phyloP scores from a whole-genome alignment of 2,113 vertebrate species.

The Chascanopsetta lugubris region DNA sequence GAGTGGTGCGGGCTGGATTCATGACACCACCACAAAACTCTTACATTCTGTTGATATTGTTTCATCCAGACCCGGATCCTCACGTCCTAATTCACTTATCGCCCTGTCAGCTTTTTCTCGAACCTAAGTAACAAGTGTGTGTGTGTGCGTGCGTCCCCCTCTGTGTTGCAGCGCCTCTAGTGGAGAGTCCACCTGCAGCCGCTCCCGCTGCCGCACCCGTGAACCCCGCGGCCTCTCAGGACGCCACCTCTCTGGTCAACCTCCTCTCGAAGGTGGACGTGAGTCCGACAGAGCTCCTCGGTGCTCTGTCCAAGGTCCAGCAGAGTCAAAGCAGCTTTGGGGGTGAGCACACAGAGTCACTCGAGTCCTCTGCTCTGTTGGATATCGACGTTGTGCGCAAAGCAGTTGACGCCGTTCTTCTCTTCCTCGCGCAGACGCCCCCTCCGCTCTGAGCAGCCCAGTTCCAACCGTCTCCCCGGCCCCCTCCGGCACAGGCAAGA shows the following conservation, averaged over 20 bases:
- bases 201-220: conserved; percentile 58
- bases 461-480: conserved; percentile 42
- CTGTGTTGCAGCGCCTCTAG: conserved; percentile 25
- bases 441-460: conserved; percentile 81
- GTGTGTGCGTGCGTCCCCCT: conserved; percentile 6
- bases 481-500: conserved; percentile 53
- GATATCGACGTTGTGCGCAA: no score
- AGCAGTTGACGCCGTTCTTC: background rate
- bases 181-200: conserved; percentile 73
- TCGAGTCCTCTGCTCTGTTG: no score
- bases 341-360: conserved; percentile 82
- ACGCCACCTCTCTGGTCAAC: conserved; percentile 84
- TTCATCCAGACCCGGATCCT: no score
- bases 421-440: conserved; percentile 79
- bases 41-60: no score
- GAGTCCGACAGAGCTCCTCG: conserved; percentile 89
- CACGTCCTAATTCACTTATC: no score
- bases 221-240: conserved; percentile 65
- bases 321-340: conserved; percentile 85
- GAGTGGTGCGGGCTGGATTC: conserved; percentile 56
- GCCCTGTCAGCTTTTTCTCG: no score
- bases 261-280: conserved; percentile 94
- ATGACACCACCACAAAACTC: background rate
- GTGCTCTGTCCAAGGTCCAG: conserved; percentile 92
- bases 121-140: no score